phyloP scores from a whole-genome alignment of 2,797 vertebrate species.

The Morelia viridis region DNA sequence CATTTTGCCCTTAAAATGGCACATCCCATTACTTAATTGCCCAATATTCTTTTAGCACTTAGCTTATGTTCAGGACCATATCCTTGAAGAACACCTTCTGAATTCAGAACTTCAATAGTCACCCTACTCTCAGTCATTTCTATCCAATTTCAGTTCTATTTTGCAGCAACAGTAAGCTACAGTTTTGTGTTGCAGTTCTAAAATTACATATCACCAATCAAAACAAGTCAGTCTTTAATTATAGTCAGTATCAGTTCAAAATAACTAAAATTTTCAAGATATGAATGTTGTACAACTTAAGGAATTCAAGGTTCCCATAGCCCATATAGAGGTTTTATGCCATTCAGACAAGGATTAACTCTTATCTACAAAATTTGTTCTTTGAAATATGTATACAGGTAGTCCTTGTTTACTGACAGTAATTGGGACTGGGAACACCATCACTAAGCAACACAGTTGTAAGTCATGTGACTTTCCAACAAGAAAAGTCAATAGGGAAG shows the following conservation, averaged over 20 bases:
- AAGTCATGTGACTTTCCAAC: background rate
- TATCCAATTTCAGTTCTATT: background rate
- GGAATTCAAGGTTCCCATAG: background rate
- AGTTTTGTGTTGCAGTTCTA: background rate
- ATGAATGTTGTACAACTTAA: background rate
- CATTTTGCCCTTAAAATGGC: background rate
- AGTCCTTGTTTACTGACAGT: background rate
- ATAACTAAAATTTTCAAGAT: background rate
- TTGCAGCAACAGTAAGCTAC: background rate
- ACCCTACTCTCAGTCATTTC: background rate
- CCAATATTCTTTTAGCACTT: background rate
- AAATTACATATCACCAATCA: background rate
- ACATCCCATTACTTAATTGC: background rate
- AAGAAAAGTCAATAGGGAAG: background rate
- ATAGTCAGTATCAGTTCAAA: background rate
- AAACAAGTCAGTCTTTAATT: background rate
- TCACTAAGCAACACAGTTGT: background rate
- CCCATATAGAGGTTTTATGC: background rate
- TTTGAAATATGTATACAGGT: background rate
- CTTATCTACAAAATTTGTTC: background rate
- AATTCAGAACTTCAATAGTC: background rate
- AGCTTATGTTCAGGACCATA: background rate
- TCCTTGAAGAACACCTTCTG: background rate
- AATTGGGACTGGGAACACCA: background rate
- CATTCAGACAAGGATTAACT: background rate